Conservation (phyloP, 2,113 vertebrate species). For the Narcine bancroftii region DNA sequence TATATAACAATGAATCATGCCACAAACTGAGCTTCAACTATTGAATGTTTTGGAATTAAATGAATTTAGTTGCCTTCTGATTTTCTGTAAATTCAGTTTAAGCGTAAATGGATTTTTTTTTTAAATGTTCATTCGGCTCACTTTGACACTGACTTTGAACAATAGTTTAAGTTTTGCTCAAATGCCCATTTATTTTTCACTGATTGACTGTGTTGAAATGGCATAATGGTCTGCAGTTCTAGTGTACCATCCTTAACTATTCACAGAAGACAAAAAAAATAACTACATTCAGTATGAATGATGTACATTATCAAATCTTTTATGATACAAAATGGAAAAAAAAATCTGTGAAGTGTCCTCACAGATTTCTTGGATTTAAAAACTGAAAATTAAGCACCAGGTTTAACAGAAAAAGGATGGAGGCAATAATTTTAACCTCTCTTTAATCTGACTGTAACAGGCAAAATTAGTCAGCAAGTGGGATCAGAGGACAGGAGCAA, state of each 20-base stretch:
- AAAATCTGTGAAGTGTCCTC: neutral
- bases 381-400: neutral
- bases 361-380: neutral
- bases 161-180: neutral
- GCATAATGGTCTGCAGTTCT: neutral
- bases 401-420: neutral
- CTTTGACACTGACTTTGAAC: neutral
- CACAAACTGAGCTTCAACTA: neutral
- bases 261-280: too few relatives aligned
- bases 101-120: neutral
- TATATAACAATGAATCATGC: neutral
- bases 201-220: neutral
- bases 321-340: neutral
- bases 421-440: neutral
- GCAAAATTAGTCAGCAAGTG: neutral
- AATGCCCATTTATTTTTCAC: neutral
- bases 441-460: neutral
- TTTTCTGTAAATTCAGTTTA: neutral
- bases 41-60: neutral
- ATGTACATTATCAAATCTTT: neutral
- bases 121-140: neutral
- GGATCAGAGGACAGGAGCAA: neutral
- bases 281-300: too few relatives aligned
- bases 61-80: neutral
- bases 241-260: neutral